A percentile compares a stretch with the other conserved stretches of the same genome.
phyloP scores from a whole-genome alignment of 2,797 vertebrate genomes.

The Dendrocincla tyrannina region DNA sequence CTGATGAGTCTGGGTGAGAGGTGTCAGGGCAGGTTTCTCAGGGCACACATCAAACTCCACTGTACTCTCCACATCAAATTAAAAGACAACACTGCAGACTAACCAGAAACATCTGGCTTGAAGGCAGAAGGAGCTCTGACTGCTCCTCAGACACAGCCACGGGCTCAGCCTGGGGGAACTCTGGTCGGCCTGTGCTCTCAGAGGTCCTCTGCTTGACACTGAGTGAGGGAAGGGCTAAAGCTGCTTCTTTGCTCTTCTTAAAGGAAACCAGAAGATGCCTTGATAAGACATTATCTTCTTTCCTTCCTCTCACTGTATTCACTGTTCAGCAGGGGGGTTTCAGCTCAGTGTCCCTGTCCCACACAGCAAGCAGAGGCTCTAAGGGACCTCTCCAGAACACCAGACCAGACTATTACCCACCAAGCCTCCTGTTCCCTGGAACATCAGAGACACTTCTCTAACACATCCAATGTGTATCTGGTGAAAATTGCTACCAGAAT shows the following conservation, averaged over 20 bases:
- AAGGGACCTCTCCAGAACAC: neutral
- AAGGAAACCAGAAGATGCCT: conserved; percentile 46
- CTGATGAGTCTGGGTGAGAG: neutral
- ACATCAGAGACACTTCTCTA: neutral
- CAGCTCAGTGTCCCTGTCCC: neutral
- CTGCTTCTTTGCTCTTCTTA: conserved; percentile 11
- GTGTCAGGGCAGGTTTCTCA: neutral
- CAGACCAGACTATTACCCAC: neutral
- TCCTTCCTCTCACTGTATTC: conserved; percentile 41
- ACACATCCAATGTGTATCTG: neutral
- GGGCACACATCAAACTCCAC: neutral
- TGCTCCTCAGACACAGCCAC: neutral
- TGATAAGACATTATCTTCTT: conserved; percentile 46
- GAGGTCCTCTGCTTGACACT: neutral
- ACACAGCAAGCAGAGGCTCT: neutral
- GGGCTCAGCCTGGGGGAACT: neutral
- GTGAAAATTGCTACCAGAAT: conserved; percentile 35
- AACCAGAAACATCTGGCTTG: neutral
- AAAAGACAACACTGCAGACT: neutral
- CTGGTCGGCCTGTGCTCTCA: neutral
- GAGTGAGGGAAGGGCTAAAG: neutral
- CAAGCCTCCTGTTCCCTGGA: neutral
- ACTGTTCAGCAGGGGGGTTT: neutral
- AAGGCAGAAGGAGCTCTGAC: neutral
- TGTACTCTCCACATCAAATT: neutral